Base-by-base conservation (phyloP, 2,113 vertebrate species). In the Amphiprion ocellaris region DNA sequence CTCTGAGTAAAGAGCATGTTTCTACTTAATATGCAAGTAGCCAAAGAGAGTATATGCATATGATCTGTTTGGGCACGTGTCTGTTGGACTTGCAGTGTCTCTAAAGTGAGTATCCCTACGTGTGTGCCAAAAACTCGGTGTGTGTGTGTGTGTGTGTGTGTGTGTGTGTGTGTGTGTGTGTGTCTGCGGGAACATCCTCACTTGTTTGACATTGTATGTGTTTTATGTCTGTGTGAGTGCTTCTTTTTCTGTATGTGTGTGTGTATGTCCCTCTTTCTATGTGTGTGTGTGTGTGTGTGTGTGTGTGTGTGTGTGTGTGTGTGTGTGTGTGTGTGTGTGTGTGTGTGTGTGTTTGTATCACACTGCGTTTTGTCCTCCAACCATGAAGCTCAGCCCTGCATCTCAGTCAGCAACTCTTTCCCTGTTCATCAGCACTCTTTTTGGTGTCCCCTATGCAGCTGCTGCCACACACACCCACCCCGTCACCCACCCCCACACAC, bases 341-440 rank as follows among this genome's bases (percentile, higher is more conserved):
- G 65, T 82, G 56, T 79, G 47, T 66, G 81, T 72, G 53, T 59
- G 59, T 72, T 23, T 72, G 50, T 64, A 67, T 82, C 77, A 83
- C 79, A 83, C 67, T 77, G 69, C 0, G 21, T 77, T 90, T 86
- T 83, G 80, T 87, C 85, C 81, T 82, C 63, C 60, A 84, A 73
- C 62, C 71, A 60, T 39, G 75, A 81, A 69, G 74, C 77, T 81
- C 74, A 52, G 83, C 70, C 73, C 85, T 60, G 70, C 82, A 58
- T 89, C 88, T 84, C 82, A 89, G 90, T 89, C 86, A 89, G 87
- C 82, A 92, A 74, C 64, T 86, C 83, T 83, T 85, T 85, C 77
- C 79, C 79, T 74, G 78, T 81, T 90, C 85, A 87, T 92, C 88
- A 89, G 88, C 90, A 89, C 85, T 87, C 75, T 88, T 75, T 87